Percentiles rank a stretch among this genome's conserved stretches.
Conservation (phyloP, 2,113 vertebrate genomes). For the Peromyscus californicus region DNA sequence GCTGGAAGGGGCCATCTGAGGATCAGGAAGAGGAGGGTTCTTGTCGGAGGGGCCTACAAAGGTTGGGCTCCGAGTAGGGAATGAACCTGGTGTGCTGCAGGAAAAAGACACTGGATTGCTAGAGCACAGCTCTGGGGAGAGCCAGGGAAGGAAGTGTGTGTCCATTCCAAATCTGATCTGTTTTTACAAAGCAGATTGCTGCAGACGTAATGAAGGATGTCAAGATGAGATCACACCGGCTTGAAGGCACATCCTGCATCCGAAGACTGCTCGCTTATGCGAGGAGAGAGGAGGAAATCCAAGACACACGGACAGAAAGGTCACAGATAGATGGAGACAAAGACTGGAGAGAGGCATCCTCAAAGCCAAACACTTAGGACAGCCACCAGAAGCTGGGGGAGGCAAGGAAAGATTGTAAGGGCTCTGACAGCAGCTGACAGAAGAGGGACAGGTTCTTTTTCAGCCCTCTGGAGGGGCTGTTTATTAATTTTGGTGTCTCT, state of each 20-base stretch:
- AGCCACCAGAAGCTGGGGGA: not conserved
- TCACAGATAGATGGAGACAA: not conserved
- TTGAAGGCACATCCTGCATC: not conserved
- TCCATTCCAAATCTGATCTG: not conserved
- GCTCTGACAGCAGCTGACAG: no score
- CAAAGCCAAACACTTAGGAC: not conserved
- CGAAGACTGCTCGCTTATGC: not conserved
- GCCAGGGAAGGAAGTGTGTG: not conserved
- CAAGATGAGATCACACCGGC: not conserved
- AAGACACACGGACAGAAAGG: not conserved
- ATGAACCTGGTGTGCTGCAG: not conserved
- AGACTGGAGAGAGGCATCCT: rapidly evolving
- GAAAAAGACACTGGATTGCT: not conserved
- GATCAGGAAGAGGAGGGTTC: not conserved
- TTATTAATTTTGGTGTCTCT: not conserved
- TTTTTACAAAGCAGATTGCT: not conserved
- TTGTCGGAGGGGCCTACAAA: rapidly evolving
- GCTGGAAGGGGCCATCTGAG: not conserved
- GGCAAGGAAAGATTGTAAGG: not conserved
- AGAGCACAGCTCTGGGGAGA: not conserved
- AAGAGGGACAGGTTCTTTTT: no score
- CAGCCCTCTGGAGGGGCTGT: no score
- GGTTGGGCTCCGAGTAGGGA: not conserved
- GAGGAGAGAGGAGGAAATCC: not conserved
- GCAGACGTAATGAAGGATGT: not conserved